Base-by-base conservation (phyloP, 1,140 invertebrate genomes). In the Drosophila santomea region DNA sequence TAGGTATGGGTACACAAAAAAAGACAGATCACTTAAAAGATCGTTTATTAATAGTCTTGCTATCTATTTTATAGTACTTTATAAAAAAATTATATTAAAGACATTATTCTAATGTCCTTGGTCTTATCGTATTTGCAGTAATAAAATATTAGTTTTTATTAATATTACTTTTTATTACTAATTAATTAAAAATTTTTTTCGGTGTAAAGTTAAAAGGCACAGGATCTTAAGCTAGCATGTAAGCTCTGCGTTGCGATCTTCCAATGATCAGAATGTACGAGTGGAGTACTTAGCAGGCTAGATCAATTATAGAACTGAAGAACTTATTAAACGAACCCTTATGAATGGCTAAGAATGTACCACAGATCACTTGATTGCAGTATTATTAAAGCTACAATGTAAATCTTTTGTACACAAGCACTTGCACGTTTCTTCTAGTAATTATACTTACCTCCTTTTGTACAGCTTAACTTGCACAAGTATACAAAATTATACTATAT, bases 301-400 rank as follows among this genome's bases (percentile, higher is more conserved):
- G 67, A 71, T 71, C 67, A 71, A 71, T 71, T 71, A 71, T 71
- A 36, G 50, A 20, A 71, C 23, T 57, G 52, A 36, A 57, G 48
- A 43, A 50, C 51, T 69, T 69, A 57, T 57, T 71, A 69, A 71
- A 41, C 66, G 64, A 68, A 52, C 47, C 66, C 66, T 66, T 20
- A 35, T 43, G 44, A 67, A 68, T 66, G 60, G 44, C 60, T 68
- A 36, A 66, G 32, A 68, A 68, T 44, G 44, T 64, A 64, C 17
- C 15, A 15, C 7, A 15, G 63, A 67, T 67, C n/a, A 15, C 25
- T 43, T 43, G 63, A 67, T 67, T 48, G 36, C 45, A 59, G 11
- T 10, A 15, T 36, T 17, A 36, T 36, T 51, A 51, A 36, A 11
- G 6, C 15, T 3, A 51, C 32, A 35, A 35, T n/a, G 25, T 28